A percentile compares a stretch with the other conserved stretches of the same genome.
Evolutionary conservation across 2,113 vertebrate species (phyloP).

Genomic region (Rhagologus leucostigma): DNA sequence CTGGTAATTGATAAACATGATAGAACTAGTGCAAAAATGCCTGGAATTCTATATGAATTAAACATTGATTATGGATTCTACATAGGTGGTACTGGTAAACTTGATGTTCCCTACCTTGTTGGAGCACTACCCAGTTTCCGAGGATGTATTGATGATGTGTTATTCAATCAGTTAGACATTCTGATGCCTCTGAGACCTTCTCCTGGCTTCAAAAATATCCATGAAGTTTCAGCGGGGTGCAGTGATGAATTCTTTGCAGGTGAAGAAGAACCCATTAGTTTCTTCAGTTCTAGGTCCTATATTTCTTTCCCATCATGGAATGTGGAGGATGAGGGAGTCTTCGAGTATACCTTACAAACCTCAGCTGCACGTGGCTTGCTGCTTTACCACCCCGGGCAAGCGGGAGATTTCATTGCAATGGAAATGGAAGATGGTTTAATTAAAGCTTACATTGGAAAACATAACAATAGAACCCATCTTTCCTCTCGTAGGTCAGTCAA

Average conservation of each 20-base stretch:
- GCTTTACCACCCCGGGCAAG: slow-evolving; percentile 80
- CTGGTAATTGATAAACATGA: slow-evolving; percentile 80
- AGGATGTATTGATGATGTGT: slow-evolving; percentile 84
- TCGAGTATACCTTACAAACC: slow-evolving; percentile 81
- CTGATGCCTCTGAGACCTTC: slow-evolving; percentile 82
- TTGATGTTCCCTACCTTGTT: slow-evolving; percentile 75
- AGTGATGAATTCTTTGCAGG: slow-evolving; percentile 86
- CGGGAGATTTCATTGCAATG: slow-evolving; percentile 81
- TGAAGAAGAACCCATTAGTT: slow-evolving; percentile 85
- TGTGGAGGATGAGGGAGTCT: slow-evolving; percentile 53
- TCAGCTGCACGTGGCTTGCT: slow-evolving; percentile 79
- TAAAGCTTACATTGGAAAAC: slow-evolving; percentile 75
- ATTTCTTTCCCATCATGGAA: slow-evolving; percentile 79
- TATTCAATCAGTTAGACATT: slow-evolving; percentile 82
- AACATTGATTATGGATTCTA: slow-evolving; percentile 77
- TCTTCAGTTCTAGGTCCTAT: slow-evolving; percentile 90
- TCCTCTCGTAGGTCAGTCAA: slow-evolving; percentile 73
- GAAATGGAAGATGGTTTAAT: slow-evolving; percentile 82
- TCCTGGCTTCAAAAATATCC: slow-evolving; percentile 81
- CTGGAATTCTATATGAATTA: slow-evolving; percentile 63
- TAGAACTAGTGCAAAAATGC: slow-evolving; percentile 64
- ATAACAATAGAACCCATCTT: slow-evolving; percentile 70
- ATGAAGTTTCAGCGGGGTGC: slow-evolving; percentile 87
- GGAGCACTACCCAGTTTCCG: slow-evolving; percentile 69
- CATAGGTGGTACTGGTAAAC: slow-evolving; percentile 76